A percentile compares a stretch with the other conserved stretches of the same genome.
phyloP scores from a whole-genome alignment of 2,888 invertebrate species.

The Anthrax anthrax region DNA sequence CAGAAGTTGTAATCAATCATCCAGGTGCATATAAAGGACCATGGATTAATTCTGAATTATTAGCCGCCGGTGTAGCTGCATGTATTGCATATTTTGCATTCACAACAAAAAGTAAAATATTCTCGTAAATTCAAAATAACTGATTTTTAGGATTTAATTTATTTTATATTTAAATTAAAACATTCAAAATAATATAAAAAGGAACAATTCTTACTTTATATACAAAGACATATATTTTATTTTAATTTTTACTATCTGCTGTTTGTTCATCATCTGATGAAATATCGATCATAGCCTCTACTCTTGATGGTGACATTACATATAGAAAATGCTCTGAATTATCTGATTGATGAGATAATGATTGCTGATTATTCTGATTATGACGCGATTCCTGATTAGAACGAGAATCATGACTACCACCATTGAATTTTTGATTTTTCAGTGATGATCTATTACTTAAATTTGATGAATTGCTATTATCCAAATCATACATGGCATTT shows the following conservation, averaged over 20 bases:
- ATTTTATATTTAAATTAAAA: no score
- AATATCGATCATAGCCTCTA: conserved; percentile 33
- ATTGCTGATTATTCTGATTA: neutral
- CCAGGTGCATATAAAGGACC: conserved; percentile 80
- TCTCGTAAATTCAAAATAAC: conserved; percentile 41
- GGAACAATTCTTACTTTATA: no score
- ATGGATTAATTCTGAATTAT: conserved; percentile 81
- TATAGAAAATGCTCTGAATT: conserved; percentile 31
- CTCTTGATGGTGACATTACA: conserved; percentile 33
- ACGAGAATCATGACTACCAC: neutral
- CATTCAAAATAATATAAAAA: no score
- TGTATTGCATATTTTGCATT: conserved; percentile 78
- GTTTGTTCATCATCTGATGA: conserved; percentile 25
- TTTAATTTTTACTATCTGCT: neutral
- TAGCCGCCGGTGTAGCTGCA: conserved; percentile 65
- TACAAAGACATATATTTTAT: no score
- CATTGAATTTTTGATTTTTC: neutral
- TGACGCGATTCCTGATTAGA: neutral
- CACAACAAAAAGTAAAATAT: conserved; percentile 64
- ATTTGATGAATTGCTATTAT: conserved; percentile 1
- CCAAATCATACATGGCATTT: conserved; percentile 12
- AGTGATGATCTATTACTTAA: neutral
- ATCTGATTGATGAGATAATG: conserved; percentile 12
- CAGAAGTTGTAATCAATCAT: conserved; percentile 53
- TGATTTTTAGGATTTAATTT: neutral